These are phyloP conservation scores for Euglossa dilemma DNA, from an alignment of 1,140 invertebrate species.

Conservation along the genomic window DNA sequence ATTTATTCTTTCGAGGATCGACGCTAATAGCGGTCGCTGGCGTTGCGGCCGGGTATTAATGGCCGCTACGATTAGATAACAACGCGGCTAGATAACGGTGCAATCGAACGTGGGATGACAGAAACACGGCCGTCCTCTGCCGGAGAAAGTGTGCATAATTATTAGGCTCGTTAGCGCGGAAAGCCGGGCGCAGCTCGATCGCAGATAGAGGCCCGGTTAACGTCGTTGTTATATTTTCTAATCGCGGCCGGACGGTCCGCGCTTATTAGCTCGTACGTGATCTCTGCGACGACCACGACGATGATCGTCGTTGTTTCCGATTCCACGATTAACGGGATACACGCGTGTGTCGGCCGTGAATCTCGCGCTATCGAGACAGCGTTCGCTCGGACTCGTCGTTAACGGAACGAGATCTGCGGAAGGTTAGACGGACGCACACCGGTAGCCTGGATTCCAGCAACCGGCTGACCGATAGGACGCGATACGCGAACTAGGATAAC, in stretches of 20 bases:
- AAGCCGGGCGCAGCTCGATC: neutral
- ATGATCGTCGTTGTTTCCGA: neutral
- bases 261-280: constrained; percentile 11
- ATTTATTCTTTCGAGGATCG: constrained; percentile 44
- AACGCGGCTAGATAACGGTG: constrained; percentile 18
- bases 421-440: no score
- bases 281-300: neutral
- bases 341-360: no score
- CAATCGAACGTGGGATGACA: constrained; percentile 37
- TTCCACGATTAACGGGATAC: neutral
- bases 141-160: constrained; percentile 48
- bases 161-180: constrained; percentile 35
- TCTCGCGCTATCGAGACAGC: no score
- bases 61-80: constrained; percentile 36
- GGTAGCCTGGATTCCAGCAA: constrained; percentile 5
- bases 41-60: constrained; percentile 32
- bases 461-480: neutral
- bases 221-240: constrained; percentile 29
- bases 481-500: constrained; percentile 17
- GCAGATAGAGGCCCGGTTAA: neutral
- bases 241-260: neutral
- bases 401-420: neutral
- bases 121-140: constrained; percentile 29
- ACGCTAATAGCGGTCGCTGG: constrained; percentile 12
- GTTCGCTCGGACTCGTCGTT: neutral